Conservation (phyloP, 2,888 invertebrate species). For the Cotesia congregata region DNA sequence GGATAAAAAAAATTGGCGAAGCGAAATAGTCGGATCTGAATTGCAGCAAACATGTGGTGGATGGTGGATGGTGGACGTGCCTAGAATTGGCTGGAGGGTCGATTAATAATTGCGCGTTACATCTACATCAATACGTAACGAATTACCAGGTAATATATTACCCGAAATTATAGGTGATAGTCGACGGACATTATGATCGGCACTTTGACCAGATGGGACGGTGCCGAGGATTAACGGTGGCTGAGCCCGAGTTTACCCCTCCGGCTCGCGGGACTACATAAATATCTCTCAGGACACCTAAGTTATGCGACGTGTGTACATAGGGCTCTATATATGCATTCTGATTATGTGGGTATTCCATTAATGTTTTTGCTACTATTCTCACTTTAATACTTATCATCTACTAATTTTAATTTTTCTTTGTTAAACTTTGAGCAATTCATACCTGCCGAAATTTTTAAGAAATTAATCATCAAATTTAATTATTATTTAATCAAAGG, state of each 20-base stretch:
- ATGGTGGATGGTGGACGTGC: slow-evolving; percentile 54
- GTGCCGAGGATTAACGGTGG: slow-evolving; percentile 56
- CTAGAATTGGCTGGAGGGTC: slow-evolving; percentile 41
- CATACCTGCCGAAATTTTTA: too few species aligned
- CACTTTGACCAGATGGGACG: slow-evolving; percentile 66
- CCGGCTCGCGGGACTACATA: slow-evolving; percentile 36
- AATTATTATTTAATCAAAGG: too few species aligned
- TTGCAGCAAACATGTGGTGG: slow-evolving; percentile 58
- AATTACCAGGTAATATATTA: slow-evolving; percentile 70
- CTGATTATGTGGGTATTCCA: slow-evolving; percentile 14
- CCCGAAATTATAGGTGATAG: slow-evolving; percentile 69
- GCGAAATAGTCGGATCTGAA: slow-evolving; percentile 2
- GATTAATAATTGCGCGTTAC: slow-evolving; percentile 66
- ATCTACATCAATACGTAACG: slow-evolving; percentile 65
- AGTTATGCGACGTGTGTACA: slow-evolving; percentile 1
- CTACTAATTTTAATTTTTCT: slow-evolving; percentile 21
- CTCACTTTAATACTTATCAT: slow-evolving; percentile 23
- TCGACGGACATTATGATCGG: slow-evolving; percentile 65
- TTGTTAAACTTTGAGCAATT: neutral
- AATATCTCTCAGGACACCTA: slow-evolving; percentile 31
- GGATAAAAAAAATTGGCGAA: neutral
- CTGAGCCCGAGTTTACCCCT: slow-evolving; percentile 43
- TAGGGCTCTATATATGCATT: slow-evolving; percentile 8
- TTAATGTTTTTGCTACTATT: slow-evolving; percentile 29
- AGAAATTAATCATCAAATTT: too few species aligned